A percentile compares a stretch with the other conserved stretches of the same genome.
phyloP scores from a whole-genome alignment of 2,113 vertebrate species.

The Planiliza haematocheilus region DNA sequence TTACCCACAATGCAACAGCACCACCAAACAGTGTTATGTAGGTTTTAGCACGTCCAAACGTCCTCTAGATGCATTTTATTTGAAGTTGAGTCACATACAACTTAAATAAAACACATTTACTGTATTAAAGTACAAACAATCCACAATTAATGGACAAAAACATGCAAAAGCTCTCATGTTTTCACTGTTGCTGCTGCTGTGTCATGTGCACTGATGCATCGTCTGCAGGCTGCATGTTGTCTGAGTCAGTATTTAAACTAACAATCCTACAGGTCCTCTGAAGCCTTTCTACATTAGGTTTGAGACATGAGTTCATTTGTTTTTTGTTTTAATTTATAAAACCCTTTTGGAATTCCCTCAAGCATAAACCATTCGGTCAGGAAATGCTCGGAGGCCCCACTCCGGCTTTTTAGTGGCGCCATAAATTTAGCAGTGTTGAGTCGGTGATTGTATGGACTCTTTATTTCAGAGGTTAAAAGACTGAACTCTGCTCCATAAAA shows the following conservation, averaged over 20 bases:
- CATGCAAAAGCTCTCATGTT: no score
- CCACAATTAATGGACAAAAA: constrained; percentile 5
- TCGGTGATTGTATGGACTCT: background rate
- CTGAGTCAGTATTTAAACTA: constrained; percentile 42
- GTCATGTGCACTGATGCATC: no score
- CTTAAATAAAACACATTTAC: no score
- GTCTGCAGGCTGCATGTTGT: constrained; percentile 46
- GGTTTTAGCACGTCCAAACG: no score
- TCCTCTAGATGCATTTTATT: no score
- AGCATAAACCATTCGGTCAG: constrained; percentile 11
- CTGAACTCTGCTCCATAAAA: constrained; percentile 35
- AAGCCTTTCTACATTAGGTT: background rate
- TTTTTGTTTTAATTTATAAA: no score
- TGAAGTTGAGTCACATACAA: no score
- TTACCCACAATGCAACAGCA: no score
- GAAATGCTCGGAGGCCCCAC: constrained; percentile 30
- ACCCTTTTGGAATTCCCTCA: background rate
- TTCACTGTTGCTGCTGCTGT: background rate
- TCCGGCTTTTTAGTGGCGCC: constrained; percentile 20
- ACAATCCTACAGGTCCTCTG: constrained; percentile 9
- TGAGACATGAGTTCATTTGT: background rate
- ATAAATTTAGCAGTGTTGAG: constrained; percentile 21
- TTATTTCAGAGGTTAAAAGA: background rate
- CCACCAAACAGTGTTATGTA: no score
- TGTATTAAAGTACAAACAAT: background rate